Percentiles rank a stretch among this genome's conserved stretches.
phyloP scores from a whole-genome alignment of 2,113 vertebrate species.

The Muscicapa adusta region DNA sequence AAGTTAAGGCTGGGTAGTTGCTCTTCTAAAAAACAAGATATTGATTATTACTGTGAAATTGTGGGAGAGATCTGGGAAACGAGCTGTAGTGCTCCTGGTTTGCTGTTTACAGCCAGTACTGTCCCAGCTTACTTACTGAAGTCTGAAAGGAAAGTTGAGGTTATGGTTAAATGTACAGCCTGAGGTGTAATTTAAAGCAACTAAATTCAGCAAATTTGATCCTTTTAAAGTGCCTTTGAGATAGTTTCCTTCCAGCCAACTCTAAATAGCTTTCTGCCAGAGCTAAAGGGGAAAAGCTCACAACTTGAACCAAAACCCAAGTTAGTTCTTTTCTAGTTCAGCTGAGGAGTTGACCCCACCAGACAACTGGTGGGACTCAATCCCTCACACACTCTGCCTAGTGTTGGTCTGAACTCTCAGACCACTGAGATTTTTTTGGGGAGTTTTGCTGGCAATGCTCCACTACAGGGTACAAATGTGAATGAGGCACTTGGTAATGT shows the following conservation, averaged over 20 bases:
- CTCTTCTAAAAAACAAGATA: neutral
- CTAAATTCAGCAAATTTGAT: neutral
- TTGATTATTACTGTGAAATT: neutral
- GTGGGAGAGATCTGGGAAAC: neutral
- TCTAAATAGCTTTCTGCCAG: slow-evolving; percentile 11
- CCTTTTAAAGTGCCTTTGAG: slow-evolving; percentile 56
- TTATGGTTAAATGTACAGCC: neutral
- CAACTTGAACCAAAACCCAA: neutral
- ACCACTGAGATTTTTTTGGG: neutral
- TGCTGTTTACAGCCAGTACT: neutral
- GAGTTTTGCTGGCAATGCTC: slow-evolving; percentile 6
- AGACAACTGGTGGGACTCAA: neutral
- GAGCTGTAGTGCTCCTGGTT: neutral
- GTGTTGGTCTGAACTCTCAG: neutral
- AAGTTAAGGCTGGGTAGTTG: neutral
- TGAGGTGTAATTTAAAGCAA: neutral
- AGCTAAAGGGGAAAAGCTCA: neutral
- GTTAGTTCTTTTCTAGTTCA: neutral
- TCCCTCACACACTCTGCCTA: neutral
- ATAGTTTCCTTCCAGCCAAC: slow-evolving; percentile 1
- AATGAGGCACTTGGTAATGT: neutral
- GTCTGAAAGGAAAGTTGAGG: neutral
- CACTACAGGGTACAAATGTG: neutral
- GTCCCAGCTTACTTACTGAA: neutral
- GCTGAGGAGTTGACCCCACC: neutral